phyloP scores from a whole-genome alignment of 1,140 invertebrate genomes.

The Apis florea region DNA sequence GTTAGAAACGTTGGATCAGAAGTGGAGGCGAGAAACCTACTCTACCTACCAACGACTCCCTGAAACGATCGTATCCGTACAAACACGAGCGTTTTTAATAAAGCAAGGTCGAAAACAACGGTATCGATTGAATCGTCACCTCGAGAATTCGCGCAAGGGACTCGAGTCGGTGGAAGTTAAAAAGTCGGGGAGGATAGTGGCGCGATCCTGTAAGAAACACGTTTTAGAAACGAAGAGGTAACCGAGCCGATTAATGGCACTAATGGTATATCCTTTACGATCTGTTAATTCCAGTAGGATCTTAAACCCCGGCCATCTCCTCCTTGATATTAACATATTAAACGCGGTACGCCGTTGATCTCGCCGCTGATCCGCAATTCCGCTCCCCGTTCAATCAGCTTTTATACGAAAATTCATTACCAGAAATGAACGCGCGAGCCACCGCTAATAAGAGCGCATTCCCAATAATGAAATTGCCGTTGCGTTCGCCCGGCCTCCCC shows the following conservation, averaged over 20 bases:
- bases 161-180: too few species aligned
- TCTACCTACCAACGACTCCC: too few species aligned
- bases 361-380: not conserved
- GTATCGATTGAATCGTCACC: too few species aligned
- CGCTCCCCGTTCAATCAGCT: not conserved
- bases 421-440: slow-evolving; percentile 17
- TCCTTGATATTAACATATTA: slow-evolving; percentile 39
- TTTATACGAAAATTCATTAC: slow-evolving; percentile 44
- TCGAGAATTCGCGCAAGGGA: too few species aligned
- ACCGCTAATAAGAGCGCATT: slow-evolving; percentile 38
- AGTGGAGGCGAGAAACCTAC: too few species aligned
- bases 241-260: slow-evolving; percentile 7
- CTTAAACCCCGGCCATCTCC: slow-evolving; percentile 20
- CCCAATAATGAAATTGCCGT: slow-evolving; percentile 29
- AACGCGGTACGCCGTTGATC: slow-evolving; percentile 12
- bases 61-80: too few species aligned
- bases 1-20: too few species aligned
- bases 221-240: not conserved
- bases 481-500: not conserved
- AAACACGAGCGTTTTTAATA: too few species aligned
- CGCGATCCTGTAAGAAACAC: not conserved
- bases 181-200: too few species aligned
- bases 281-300: slow-evolving; percentile 42
- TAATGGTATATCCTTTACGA: slow-evolving; percentile 48
- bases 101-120: too few species aligned